These are phyloP conservation scores for Trimorus sp. DNA, from an alignment of 2,888 invertebrate genomes.

Conservation along the genomic window DNA sequence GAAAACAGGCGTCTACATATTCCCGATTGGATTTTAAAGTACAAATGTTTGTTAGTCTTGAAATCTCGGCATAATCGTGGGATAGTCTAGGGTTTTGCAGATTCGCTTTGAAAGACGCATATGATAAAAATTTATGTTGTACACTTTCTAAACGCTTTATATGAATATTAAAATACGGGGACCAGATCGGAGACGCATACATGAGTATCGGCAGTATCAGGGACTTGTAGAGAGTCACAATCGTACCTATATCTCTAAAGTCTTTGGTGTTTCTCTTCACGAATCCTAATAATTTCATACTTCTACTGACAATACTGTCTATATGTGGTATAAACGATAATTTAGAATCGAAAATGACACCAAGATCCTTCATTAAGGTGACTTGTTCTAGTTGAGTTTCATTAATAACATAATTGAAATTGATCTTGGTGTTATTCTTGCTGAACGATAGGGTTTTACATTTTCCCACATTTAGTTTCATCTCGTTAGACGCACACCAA, in stretches of 20 bases:
- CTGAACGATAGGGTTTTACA: neutral
- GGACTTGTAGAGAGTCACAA: neutral
- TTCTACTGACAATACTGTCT: neutral
- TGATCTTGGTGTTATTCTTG: too few relatives aligned
- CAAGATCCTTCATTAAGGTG: neutral
- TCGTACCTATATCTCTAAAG: neutral
- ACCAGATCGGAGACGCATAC: too few relatives aligned
- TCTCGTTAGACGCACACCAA: neutral
- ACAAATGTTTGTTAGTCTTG: neutral
- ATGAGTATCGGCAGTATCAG: neutral
- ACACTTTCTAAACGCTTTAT: conserved; percentile 1
- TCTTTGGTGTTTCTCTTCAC: neutral
- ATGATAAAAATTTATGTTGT: neutral
- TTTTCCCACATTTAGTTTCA: neutral
- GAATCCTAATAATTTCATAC: neutral
- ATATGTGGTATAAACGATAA: neutral
- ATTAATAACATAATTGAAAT: too few relatives aligned
- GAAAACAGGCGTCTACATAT: neutral
- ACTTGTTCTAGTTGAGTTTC: neutral
- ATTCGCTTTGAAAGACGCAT: neutral
- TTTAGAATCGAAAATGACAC: conserved; percentile 3
- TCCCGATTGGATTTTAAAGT: neutral
- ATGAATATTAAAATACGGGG: neutral
- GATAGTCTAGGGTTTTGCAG: neutral
- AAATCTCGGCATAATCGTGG: neutral